Evolutionary conservation across 2,888 invertebrate species (phyloP).

Genomic region (Polietes domitor): DNA sequence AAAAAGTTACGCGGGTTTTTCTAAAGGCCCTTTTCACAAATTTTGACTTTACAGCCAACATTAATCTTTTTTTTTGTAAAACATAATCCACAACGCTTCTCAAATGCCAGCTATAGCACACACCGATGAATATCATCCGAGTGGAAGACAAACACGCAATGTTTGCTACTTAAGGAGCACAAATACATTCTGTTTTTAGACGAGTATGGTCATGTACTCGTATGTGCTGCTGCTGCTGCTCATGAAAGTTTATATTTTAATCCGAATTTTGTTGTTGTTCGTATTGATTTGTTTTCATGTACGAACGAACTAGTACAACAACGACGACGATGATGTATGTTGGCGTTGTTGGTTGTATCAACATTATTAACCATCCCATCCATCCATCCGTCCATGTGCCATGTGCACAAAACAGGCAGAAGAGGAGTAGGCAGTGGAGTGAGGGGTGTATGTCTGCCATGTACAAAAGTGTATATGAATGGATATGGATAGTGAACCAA

Average conservation of each 20-base stretch:
- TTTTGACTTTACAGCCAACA: no score
- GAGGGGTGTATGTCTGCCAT: background rate
- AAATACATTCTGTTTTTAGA: conserved; percentile 14
- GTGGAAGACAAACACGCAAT: background rate
- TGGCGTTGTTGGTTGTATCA: background rate
- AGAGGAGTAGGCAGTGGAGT: background rate
- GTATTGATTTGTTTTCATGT: conserved; percentile 39
- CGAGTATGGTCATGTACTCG: conserved; percentile 46
- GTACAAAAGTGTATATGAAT: background rate
- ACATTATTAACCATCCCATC: no score
- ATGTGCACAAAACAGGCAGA: background rate
- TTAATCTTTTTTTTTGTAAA: no score
- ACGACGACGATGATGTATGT: no score
- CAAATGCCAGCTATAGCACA: no score
- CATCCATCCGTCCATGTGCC: background rate
- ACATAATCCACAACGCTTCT: no score
- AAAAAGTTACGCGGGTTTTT: no score
- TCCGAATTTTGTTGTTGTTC: conserved; percentile 38
- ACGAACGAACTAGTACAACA: background rate
- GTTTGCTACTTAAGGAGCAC: background rate
- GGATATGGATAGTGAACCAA: conserved; percentile 23
- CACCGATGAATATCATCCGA: background rate
- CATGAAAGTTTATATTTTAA: conserved; percentile 55
- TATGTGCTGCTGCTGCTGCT: no score
- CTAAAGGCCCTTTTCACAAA: no score